Conservation (phyloP, 2,888 invertebrate genomes). For the Hoplodrina ambigua region DNA sequence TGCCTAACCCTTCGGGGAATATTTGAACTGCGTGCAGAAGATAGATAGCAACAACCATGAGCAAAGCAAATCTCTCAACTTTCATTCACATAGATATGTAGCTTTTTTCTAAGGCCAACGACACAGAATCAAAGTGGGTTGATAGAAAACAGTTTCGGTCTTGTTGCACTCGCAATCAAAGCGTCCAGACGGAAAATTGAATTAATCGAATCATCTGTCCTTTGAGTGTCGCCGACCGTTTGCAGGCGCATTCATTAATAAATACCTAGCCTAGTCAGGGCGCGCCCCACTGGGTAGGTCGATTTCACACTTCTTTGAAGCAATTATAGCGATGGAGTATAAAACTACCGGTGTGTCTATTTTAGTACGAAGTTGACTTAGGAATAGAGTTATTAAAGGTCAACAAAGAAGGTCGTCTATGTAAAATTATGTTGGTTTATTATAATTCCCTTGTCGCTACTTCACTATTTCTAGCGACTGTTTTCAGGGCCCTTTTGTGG, state of each 20-base stretch:
- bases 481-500: too few species aligned
- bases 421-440: background rate
- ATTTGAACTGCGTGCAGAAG: background rate
- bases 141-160: slow-evolving; percentile 76
- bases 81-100: background rate
- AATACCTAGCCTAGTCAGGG: slow-evolving; percentile 62
- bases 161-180: slow-evolving; percentile 82
- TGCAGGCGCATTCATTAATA: slow-evolving; percentile 79
- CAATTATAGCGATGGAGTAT: slow-evolving; percentile 41
- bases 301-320: slow-evolving; percentile 49
- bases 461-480: too few species aligned
- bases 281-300: slow-evolving; percentile 55
- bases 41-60: background rate
- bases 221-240: slow-evolving; percentile 81
- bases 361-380: slow-evolving; percentile 5
- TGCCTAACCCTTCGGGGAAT: too few species aligned
- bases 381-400: background rate
- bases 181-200: slow-evolving; percentile 82
- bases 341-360: slow-evolving; percentile 16
- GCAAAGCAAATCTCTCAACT: background rate
- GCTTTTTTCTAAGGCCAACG: slow-evolving; percentile 16
- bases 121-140: slow-evolving; percentile 63
- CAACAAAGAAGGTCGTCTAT: background rate
- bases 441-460: too few species aligned
- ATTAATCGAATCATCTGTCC: slow-evolving; percentile 83